These are phyloP conservation scores for Agonopterix arenella DNA, from an alignment of 2,888 invertebrate genomes.

Conservation along the genomic window DNA sequence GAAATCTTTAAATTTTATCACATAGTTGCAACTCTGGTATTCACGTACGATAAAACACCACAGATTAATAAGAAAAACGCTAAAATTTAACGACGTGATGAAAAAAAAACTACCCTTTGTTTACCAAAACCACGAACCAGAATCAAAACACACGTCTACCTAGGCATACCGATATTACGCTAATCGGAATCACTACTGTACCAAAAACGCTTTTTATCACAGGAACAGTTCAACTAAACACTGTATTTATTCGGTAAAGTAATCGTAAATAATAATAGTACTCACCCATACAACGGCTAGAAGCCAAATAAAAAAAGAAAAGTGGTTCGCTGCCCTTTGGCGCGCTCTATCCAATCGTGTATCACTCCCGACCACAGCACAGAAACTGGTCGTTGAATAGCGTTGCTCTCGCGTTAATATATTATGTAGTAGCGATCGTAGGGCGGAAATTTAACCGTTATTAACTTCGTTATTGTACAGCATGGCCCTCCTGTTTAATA, in stretches of 20 bases:
- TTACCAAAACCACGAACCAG: constrained; percentile 1
- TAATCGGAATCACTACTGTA: background rate
- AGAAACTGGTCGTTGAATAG: constrained; percentile 62
- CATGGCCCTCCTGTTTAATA: too few species aligned
- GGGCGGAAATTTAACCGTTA: too few species aligned
- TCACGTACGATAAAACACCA: background rate
- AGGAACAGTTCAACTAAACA: background rate
- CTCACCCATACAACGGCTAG: constrained; percentile 78
- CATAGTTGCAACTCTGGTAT: background rate
- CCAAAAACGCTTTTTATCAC: background rate
- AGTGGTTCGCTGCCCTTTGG: constrained; percentile 52
- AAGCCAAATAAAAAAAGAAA: constrained; percentile 77
- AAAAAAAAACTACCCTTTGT: constrained; percentile 2
- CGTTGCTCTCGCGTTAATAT: constrained; percentile 48
- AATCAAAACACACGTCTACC: background rate
- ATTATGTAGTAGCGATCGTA: constrained; percentile 16
- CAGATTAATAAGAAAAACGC: background rate
- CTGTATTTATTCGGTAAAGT: background rate
- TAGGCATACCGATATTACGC: too few species aligned
- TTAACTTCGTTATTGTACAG: too few species aligned
- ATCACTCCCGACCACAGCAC: constrained; percentile 44
- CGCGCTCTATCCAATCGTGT: constrained; percentile 57
- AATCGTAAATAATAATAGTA: constrained; percentile 11
- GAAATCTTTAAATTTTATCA: background rate
- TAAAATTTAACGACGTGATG: background rate